Conservation (phyloP, 2,797 vertebrate genomes). For the Esox lucius region DNA sequence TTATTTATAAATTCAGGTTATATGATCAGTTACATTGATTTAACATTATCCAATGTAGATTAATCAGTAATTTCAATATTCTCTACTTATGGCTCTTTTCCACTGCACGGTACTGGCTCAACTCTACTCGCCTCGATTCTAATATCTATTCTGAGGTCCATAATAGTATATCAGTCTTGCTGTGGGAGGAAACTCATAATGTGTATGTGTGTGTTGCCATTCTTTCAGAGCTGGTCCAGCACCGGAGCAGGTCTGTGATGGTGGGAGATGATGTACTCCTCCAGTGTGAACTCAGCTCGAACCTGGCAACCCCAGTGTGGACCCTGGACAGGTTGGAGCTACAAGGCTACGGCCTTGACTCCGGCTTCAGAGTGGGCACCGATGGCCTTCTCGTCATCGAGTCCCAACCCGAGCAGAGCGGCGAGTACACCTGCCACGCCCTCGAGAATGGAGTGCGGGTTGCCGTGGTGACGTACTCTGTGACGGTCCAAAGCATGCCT, state of each 20-base stretch:
- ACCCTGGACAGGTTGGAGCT: constrained; percentile 75
- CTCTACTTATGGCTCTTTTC: too few relatives aligned
- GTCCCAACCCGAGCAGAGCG: constrained; percentile 79
- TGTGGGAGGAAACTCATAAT: neutral
- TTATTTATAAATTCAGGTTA: too few relatives aligned
- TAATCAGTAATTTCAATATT: too few relatives aligned
- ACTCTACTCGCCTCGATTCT: too few relatives aligned
- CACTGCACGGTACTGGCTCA: too few relatives aligned
- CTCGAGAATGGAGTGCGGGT: constrained; percentile 82
- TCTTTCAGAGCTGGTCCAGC: constrained; percentile 52
- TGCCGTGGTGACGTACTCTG: constrained; percentile 77
- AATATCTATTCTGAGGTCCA: neutral
- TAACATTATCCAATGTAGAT: too few relatives aligned
- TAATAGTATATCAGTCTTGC: neutral
- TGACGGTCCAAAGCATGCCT: constrained; percentile 72
- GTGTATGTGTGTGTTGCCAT: neutral
- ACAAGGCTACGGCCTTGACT: constrained; percentile 69
- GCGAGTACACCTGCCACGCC: constrained; percentile 84
- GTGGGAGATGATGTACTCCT: constrained; percentile 88
- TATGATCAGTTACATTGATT: too few relatives aligned
- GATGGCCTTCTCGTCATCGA: constrained; percentile 89
- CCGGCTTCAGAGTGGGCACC: constrained; percentile 81
- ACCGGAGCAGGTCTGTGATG: constrained; percentile 82
- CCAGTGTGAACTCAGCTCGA: constrained; percentile 92
- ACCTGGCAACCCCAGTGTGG: constrained; percentile 88